Evolutionary conservation across 2,888 invertebrate genomes (phyloP), one percentile per base, ranked within the genome.

Genomic region (Tricholauxania praeusta): DNA sequence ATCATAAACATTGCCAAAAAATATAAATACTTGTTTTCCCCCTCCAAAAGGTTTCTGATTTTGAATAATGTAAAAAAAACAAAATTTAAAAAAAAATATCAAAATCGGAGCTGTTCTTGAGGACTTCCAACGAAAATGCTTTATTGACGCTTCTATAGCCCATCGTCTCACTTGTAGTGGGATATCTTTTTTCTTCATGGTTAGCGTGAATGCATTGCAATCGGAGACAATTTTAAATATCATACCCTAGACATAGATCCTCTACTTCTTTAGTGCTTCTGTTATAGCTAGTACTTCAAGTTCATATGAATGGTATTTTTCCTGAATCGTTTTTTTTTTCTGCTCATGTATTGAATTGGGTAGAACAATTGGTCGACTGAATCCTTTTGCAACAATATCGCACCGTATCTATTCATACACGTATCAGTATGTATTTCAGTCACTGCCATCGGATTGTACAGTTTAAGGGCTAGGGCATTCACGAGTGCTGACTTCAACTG

Each of bases 171-270:
- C 69, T 57, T 64, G 71, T 28, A 72, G 47, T 32, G 71, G 62
- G 15, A 74, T 47, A 52, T 83, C 67, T 4, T 63, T 60, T 32
- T 64, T 74, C 32, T 64, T 66, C 51, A 71, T 68, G 22, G 68
- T 72, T 71, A 75, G 78, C 19, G 80, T 72, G 63, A 85, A 82
- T 4, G 82, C 80, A 39, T 75, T 67, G 67, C 83, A 83, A 74
- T 84, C 82, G 0, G 81, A 81, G 10, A 82, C 73, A 47, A 60
- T n/a, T n/a, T n/a, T n/a, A n/a, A n/a, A n/a, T n/a, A n/a, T n/a
- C n/a, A n/a, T n/a, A n/a, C 53, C 14, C 19, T 72, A 15, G 66
- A 57, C 32, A 53, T 60, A 15, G 14, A 48, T 47, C 69, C 73
- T 55, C 73, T 74, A 77, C 28, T 78, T 79, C 19, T 77, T 75